Conservation (phyloP, 2,888 invertebrate genomes). For the Zhuqinia jingwanae region DNA sequence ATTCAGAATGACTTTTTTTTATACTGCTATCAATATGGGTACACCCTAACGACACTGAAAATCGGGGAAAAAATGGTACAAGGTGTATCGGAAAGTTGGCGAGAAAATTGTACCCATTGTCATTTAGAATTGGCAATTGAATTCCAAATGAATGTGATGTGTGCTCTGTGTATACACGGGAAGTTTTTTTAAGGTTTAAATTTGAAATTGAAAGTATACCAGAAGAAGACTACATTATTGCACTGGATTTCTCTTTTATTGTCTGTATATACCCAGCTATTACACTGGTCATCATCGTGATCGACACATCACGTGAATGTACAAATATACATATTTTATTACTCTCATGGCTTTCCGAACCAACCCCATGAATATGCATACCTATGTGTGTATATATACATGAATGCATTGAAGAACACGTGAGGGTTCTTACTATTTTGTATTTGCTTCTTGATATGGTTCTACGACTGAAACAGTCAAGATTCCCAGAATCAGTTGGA, state of each 20-base stretch:
- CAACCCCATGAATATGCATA: too few species aligned
- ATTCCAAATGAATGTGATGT: not conserved
- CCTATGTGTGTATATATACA: too few species aligned
- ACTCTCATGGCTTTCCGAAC: not conserved
- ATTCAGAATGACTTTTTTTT: not conserved
- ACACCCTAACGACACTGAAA: not conserved
- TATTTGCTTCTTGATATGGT: too few species aligned
- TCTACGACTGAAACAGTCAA: too few species aligned
- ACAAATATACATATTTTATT: conserved; percentile 41
- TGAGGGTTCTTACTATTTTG: too few species aligned
- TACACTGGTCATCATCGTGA: conserved; percentile 13
- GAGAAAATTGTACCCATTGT: conserved; percentile 20
- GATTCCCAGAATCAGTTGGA: too few species aligned
- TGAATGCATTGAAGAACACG: too few species aligned
- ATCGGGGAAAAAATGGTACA: not conserved
- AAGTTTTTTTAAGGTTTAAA: not conserved
- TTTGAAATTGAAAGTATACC: not conserved
- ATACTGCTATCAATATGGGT: not conserved
- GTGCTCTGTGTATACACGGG: not conserved
- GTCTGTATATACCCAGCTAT: too few species aligned
- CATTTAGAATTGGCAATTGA: conserved; percentile 45
- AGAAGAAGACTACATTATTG: too few species aligned
- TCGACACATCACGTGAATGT: not conserved
- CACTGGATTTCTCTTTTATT: too few species aligned
- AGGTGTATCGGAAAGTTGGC: not conserved